Conservation (phyloP, 1,140 invertebrate species). For the Calliphora vicina region DNA sequence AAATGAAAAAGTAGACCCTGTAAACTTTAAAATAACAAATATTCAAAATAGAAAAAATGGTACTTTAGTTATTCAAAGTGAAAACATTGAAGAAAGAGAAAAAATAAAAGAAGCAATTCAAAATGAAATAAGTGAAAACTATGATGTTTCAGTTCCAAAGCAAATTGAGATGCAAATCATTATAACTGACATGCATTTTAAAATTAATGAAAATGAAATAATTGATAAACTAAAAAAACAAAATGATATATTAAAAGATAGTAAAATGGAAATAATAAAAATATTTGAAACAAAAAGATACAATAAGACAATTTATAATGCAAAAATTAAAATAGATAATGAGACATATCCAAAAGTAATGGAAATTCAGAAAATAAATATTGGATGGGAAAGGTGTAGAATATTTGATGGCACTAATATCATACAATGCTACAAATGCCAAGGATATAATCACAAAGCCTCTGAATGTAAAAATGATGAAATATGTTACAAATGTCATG, state of each 20-base stretch:
- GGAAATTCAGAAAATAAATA: neutral
- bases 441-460: neutral
- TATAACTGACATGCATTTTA: neutral
- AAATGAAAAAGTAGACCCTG: neutral
- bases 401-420: neutral
- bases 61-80: neutral
- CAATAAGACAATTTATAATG: neutral
- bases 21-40: neutral
- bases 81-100: neutral
- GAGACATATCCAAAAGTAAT: neutral
- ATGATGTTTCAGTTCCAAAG: neutral
- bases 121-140: too few relatives aligned
- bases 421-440: neutral
- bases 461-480: neutral
- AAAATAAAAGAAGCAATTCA: neutral
- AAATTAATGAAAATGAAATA: neutral
- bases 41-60: neutral
- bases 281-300: slow-evolving; percentile 8
- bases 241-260: neutral
- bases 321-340: neutral
- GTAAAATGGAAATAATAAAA: neutral
- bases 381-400: neutral
- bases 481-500: neutral
- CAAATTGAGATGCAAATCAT: neutral
- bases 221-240: neutral